Evolutionary conservation across 1,140 invertebrate genomes (phyloP).

Genomic region (Nasonia longicornis): DNA sequence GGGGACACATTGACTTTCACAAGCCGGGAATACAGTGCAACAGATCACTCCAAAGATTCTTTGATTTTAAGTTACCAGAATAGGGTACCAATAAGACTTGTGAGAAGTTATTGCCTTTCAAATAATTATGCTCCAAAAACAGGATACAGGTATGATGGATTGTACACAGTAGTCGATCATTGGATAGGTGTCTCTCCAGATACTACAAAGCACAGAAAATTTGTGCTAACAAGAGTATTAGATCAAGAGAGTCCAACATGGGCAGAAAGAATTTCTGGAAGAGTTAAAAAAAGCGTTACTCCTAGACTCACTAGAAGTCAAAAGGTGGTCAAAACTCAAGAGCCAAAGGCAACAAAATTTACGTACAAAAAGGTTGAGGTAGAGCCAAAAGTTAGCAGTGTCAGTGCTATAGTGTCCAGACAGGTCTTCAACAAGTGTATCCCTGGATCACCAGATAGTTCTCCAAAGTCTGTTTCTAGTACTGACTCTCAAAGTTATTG

Average conservation of each 20-base stretch:
- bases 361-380: conserved; percentile 38
- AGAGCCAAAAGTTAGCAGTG: conserved; percentile 37
- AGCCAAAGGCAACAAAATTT: conserved; percentile 31
- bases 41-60: conserved; percentile 49
- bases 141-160: conserved; percentile 64
- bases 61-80: conserved; percentile 59
- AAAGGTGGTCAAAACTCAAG: conserved; percentile 4
- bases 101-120: conserved; percentile 61
- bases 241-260: conserved; percentile 55
- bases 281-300: conserved; percentile 10
- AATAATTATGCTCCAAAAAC: conserved; percentile 64
- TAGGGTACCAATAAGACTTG: conserved; percentile 60
- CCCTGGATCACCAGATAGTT: conserved; percentile 30
- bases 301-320: conserved; percentile 41
- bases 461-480: conserved; percentile 34
- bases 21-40: conserved; percentile 52
- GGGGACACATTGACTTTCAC: conserved; percentile 63
- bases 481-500: conserved; percentile 31
- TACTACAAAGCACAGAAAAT: conserved; percentile 59
- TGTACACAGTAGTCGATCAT: conserved; percentile 58
- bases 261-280: conserved; percentile 26
- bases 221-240: conserved; percentile 56
- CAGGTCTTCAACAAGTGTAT: conserved; percentile 57
- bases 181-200: conserved; percentile 59
- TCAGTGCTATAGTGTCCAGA: conserved; percentile 59